phyloP scores from a whole-genome alignment of 2,797 vertebrate species.

The Gymnothorax reevesii region DNA sequence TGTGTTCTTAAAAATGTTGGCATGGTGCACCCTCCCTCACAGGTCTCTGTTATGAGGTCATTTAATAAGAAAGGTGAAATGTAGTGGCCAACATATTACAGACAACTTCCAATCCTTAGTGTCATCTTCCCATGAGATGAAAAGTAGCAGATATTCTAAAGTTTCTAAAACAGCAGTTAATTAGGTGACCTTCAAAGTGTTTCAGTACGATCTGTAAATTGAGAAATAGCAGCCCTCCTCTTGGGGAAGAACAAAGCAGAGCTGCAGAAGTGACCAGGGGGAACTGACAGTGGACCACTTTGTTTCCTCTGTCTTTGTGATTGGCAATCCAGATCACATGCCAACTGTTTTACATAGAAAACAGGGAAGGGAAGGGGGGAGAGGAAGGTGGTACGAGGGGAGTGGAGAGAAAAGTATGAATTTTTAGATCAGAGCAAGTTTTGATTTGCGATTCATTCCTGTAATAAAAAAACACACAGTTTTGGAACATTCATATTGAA shows the following conservation, averaged over 20 bases:
- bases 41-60: slow-evolving; percentile 7
- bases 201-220: slow-evolving; percentile 27
- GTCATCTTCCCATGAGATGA: neutral
- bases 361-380: neutral
- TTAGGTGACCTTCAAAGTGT: slow-evolving; percentile 36
- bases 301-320: slow-evolving; percentile 8
- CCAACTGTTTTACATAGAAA: slow-evolving; percentile 23
- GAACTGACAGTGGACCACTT: slow-evolving; percentile 4
- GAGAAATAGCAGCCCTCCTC: slow-evolving; percentile 18
- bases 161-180: slow-evolving; percentile 17
- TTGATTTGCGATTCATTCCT: slow-evolving; percentile 7
- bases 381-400: neutral
- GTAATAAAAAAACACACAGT: slow-evolving; percentile 16
- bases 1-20: slow-evolving; percentile 18
- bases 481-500: neutral
- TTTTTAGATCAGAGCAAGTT: slow-evolving; percentile 8
- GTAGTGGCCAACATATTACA: neutral
- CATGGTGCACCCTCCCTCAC: neutral
- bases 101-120: slow-evolving; percentile 13
- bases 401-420: neutral
- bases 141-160: slow-evolving; percentile 15
- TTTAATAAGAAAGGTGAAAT: slow-evolving; percentile 12
- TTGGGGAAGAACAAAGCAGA: slow-evolving; percentile 24
- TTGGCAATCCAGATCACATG: slow-evolving; percentile 33
- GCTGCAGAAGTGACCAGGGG: slow-evolving; percentile 25